A percentile compares a stretch with the other conserved stretches of the same genome.
These are phyloP conservation scores for Tragopan temminckii DNA, from an alignment of 2,797 vertebrate genomes.

Conservation along the genomic window DNA sequence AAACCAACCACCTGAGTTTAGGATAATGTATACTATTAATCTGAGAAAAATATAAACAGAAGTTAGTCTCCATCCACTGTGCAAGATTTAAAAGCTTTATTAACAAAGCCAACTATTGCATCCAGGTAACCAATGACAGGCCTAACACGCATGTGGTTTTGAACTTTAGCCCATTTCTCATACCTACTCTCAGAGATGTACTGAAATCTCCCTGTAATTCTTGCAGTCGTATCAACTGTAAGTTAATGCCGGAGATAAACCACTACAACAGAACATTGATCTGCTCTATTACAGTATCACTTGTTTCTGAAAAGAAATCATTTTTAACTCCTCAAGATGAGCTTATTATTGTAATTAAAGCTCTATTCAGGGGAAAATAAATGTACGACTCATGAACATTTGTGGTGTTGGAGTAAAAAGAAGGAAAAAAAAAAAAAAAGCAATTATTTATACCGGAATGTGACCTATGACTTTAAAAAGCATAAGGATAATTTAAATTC, in stretches of 20 bases:
- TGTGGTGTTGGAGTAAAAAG: background rate
- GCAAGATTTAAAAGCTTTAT: background rate
- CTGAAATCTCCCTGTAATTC: background rate
- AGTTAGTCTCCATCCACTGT: background rate
- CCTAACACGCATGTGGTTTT: background rate
- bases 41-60: background rate
- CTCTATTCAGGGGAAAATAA: background rate
- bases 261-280: background rate
- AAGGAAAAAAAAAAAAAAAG: no score
- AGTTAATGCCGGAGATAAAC: background rate
- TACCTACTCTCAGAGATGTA: background rate
- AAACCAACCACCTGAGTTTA: background rate
- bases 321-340: background rate
- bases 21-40: background rate
- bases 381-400: background rate
- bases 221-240: background rate
- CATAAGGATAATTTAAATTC: background rate
- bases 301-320: background rate
- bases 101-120: background rate
- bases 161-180: background rate
- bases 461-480: background rate
- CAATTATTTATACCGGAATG: background rate
- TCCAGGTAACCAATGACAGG: background rate
- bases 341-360: background rate
- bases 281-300: background rate